Conservation (phyloP, 2,888 invertebrate species). For the Ophioninae sp. region DNA sequence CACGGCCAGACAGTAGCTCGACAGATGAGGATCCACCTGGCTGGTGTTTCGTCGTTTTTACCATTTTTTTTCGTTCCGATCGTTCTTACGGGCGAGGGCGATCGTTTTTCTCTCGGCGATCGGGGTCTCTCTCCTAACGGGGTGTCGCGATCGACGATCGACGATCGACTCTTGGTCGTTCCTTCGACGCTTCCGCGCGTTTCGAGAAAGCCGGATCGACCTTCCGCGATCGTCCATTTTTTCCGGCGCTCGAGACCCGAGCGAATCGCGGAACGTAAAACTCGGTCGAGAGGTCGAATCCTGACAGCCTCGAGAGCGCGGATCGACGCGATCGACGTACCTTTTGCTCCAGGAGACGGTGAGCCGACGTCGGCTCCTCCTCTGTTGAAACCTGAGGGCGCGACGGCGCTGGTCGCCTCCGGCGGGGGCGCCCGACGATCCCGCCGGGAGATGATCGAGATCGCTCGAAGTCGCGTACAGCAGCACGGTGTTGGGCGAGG, state of each 20-base stretch:
- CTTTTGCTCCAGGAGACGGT: slow-evolving; percentile 79
- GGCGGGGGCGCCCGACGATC: slow-evolving; percentile 64
- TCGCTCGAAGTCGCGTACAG: slow-evolving; percentile 77
- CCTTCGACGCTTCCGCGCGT: no score
- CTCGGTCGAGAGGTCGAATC: no score
- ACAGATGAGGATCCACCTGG: slow-evolving; percentile 76
- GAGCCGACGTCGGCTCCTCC: slow-evolving; percentile 76
- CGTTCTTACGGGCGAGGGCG: neutral
- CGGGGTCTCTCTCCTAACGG: no score
- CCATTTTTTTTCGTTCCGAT: slow-evolving; percentile 5
- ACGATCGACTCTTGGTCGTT: no score
- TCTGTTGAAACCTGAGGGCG: slow-evolving; percentile 76
- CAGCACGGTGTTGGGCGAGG: slow-evolving; percentile 76
- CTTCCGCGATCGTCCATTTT: no score
- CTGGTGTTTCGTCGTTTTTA: slow-evolving; percentile 62
- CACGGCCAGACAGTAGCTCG: slow-evolving; percentile 79
- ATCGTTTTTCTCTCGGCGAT: no score
- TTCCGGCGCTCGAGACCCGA: no score
- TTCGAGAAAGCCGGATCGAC: no score
- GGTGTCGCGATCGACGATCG: no score
- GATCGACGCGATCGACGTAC: no score
- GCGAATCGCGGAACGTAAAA: no score
- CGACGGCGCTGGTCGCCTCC: slow-evolving; percentile 72
- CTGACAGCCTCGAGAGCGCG: no score
- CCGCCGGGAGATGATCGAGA: slow-evolving; percentile 72